Evolutionary conservation across 2,888 invertebrate species (phyloP), one percentile per base, ranked within the genome.

Genomic region (Phengaris arion): DNA sequence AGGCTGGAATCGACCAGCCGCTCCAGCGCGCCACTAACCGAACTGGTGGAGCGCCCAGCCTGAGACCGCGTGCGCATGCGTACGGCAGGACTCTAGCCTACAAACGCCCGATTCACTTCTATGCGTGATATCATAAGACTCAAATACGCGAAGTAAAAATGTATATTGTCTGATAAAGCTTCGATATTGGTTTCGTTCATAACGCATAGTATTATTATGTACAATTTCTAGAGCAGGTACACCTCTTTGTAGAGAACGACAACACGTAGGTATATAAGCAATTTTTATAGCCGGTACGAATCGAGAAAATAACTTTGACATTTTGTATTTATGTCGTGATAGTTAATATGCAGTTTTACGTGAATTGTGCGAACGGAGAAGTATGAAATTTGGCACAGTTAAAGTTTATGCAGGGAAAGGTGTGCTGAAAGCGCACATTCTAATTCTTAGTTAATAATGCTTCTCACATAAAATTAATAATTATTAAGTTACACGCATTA

Each of bases 11-110:
- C 93, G 93, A 92, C 92, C 93, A 87, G 87, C 90, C 89, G 86
- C 89, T 87, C 89, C 90, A 90, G 87, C 90, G 92, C 91, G 89
- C 89, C 91, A 93, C 93, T 93, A 92, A 92, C 87, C 87, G 87
- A 81, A 85, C 85, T 85, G 80, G 83, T 84, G 82, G 85, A 86
- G 87, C 86, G 87, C 87, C 86, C 84, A 87, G 88, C 85, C 83
- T 82, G 81, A 78, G 88, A 85, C 86, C 87, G 80, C 78, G 77
- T 87, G 89, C 91, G 91, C 91, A 88, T 89, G 91, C 91, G 90
- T 83, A 78, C 75, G 22, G 48, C 46, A 68, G 48, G 52, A 55
- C 70, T 57, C 48, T 48, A 55, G 55, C 75, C 35, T 69, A 15
- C 15, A 69, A 68, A 74, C 74, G 74, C 54, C 54, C 52, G 68